Conservation (phyloP, 2,113 vertebrate species). For the Passer montanus region DNA sequence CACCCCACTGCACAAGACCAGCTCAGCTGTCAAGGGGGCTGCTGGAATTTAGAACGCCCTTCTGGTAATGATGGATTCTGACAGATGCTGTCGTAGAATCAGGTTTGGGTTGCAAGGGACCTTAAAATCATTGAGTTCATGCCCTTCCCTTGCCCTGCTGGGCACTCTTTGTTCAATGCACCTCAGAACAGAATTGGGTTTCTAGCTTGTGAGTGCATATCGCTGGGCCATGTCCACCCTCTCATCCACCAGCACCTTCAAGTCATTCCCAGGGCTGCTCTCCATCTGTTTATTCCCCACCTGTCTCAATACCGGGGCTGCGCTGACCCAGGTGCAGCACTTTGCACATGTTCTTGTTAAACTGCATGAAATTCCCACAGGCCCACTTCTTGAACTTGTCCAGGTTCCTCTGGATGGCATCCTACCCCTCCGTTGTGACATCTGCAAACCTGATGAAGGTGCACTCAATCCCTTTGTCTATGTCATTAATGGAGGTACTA, state of each 20-base stretch:
- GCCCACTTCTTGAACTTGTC: neutral
- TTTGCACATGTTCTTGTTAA: neutral
- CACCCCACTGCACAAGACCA: neutral
- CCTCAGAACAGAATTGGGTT: neutral
- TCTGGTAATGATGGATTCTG: neutral
- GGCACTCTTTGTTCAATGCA: neutral
- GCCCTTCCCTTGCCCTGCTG: neutral
- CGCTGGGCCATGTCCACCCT: neutral
- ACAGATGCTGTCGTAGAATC: neutral
- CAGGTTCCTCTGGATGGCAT: neutral
- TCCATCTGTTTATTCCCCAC: neutral
- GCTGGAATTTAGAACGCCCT: neutral
- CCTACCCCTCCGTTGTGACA: neutral
- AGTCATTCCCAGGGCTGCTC: neutral
- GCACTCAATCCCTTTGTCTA: neutral
- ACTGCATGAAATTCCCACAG: neutral
- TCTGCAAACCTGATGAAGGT: neutral
- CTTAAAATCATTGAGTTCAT: neutral
- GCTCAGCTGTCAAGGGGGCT: neutral
- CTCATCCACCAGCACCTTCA: neutral
- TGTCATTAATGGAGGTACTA: neutral
- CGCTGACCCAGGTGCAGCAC: neutral
- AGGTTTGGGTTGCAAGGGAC: neutral
- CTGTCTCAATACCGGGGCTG: accelerated
- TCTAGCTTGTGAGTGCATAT: neutral